phyloP scores from a whole-genome alignment of 2,797 vertebrate genomes.

The Microhierax caerulescens region DNA sequence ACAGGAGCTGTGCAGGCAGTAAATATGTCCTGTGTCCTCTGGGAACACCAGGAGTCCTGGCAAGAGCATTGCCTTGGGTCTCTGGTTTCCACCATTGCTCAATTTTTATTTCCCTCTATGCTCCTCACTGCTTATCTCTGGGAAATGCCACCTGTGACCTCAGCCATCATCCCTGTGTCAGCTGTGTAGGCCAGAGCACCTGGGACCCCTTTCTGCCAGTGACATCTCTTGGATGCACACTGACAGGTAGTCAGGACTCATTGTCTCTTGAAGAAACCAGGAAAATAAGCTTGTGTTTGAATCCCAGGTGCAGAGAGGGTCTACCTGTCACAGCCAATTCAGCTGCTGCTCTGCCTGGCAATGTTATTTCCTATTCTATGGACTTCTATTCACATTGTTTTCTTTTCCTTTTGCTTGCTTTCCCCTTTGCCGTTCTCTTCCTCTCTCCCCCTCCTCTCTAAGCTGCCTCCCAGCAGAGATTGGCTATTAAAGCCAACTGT shows the following conservation, averaged over 20 bases:
- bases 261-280: conserved; percentile 23
- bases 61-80: not conserved
- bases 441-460: not conserved
- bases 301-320: conserved; percentile 46
- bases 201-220: conserved; percentile 4
- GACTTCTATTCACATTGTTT: not conserved
- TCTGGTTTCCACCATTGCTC: not conserved
- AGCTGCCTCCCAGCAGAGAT: not conserved
- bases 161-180: conserved; percentile 29
- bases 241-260: conserved; percentile 66
- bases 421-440: not conserved
- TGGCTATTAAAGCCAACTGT: not conserved
- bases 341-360: not conserved
- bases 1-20: not conserved
- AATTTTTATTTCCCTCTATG: not conserved
- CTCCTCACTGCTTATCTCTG: not conserved
- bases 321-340: conserved; percentile 61
- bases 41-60: not conserved
- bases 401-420: not conserved
- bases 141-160: conserved; percentile 31
- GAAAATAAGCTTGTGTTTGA: conserved; percentile 46
- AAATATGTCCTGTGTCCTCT: not conserved
- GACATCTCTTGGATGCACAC: not conserved
- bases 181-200: not conserved
- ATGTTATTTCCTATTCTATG: not conserved